Conservation (phyloP, 2,113 vertebrate species). For the Sphyrna mokarran region DNA sequence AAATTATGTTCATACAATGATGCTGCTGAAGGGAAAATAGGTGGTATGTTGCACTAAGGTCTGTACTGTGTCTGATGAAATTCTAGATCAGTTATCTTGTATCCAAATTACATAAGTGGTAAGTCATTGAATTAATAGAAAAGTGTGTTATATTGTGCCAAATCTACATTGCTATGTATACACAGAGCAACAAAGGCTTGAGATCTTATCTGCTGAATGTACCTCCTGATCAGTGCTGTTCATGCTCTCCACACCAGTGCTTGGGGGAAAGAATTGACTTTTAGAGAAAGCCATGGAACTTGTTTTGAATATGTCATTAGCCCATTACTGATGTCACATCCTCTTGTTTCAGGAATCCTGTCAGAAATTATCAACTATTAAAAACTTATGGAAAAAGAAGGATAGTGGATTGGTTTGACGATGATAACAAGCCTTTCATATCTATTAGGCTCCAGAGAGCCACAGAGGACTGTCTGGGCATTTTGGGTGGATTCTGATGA, state of each 20-base stretch:
- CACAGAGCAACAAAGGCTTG: not conserved
- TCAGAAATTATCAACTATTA: not conserved
- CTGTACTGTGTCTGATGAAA: not conserved
- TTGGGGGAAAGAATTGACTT: not conserved
- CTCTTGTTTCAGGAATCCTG: not conserved
- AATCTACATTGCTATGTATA: not conserved
- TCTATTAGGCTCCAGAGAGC: not conserved
- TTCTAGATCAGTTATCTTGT: not conserved
- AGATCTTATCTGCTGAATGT: not conserved
- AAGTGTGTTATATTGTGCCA: not conserved
- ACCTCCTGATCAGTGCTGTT: not conserved
- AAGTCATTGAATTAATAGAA: not conserved
- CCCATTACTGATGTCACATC: not conserved
- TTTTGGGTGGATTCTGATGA: not conserved
- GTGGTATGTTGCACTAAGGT: not conserved
- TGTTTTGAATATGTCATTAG: not conserved
- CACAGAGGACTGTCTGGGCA: not conserved
- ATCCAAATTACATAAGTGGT: not conserved
- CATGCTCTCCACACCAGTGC: not conserved
- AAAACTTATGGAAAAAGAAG: not conserved
- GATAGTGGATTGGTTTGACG: not conserved
- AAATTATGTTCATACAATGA: not conserved
- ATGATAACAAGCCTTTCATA: not conserved
- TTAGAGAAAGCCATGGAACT: not conserved
- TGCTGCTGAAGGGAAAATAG: not conserved